phyloP scores from a whole-genome alignment of 2,113 vertebrate species.

The Passer montanus region DNA sequence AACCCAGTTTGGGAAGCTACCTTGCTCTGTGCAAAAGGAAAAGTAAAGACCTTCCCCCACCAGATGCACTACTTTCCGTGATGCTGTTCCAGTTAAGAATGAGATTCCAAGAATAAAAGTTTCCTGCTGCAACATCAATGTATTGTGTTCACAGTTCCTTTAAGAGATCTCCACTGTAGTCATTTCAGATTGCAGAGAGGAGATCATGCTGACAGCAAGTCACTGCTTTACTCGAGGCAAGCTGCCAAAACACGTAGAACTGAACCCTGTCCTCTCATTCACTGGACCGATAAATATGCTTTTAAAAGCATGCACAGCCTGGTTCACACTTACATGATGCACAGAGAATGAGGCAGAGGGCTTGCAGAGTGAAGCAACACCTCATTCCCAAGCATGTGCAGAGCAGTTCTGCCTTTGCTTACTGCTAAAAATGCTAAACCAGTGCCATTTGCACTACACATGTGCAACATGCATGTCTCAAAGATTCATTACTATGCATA shows the following conservation, averaged over 20 bases:
- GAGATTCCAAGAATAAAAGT: not conserved
- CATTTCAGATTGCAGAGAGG: not conserved
- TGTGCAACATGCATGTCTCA: conserved; percentile 34
- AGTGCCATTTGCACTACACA: conserved; percentile 36
- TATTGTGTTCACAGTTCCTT: not conserved
- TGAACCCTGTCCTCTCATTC: conserved; percentile 37
- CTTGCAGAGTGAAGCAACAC: conserved; percentile 40
- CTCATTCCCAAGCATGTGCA: conserved; percentile 53
- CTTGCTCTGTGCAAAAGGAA: not conserved
- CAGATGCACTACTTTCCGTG: not conserved
- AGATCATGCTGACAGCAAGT: not conserved
- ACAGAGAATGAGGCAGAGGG: conserved; percentile 42
- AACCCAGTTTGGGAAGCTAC: not conserved
- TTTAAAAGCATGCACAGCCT: conserved; percentile 48
- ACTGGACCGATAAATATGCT: conserved; percentile 1
- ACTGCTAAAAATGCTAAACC: not conserved
- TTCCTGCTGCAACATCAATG: not conserved
- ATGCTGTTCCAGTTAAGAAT: not conserved
- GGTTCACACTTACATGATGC: conserved; percentile 63
- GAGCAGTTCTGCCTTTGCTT: conserved; percentile 26
- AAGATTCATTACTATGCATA: conserved; percentile 49
- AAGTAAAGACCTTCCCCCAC: not conserved
- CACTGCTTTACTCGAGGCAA: not conserved
- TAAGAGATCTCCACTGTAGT: not conserved
- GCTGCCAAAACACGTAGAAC: not conserved